Evolutionary conservation across 1,140 invertebrate genomes (phyloP).

Genomic region (Diabrotica virgifera): DNA sequence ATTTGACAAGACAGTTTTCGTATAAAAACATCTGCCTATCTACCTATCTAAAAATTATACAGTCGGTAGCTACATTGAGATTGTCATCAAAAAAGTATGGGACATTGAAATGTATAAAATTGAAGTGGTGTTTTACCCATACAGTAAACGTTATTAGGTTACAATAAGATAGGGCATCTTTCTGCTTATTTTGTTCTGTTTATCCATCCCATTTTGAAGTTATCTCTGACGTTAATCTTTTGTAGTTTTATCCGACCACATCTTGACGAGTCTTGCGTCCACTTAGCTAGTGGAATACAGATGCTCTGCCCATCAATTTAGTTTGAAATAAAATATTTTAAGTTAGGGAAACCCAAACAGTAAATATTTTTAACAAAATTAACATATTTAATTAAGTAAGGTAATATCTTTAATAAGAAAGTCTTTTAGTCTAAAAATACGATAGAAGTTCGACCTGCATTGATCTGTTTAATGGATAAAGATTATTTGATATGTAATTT

Average conservation of each 20-base stretch:
- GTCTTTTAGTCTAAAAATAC: no score
- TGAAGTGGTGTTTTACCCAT: conserved; percentile 14
- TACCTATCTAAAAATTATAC: not conserved
- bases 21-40: conserved; percentile 1
- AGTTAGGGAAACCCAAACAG: no score
- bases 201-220: not conserved
- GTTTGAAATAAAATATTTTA: no score
- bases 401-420: no score
- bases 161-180: conserved; percentile 13
- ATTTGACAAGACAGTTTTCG: no score
- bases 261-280: conserved; percentile 1
- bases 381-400: no score
- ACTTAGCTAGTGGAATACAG: no score
- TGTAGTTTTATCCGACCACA: conserved; percentile 10
- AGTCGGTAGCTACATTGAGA: not conserved
- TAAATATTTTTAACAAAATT: no score
- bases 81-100: conserved; percentile 4
- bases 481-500: no score
- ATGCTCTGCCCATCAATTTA: no score
- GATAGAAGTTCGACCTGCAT: no score
- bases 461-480: no score
- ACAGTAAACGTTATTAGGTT: conserved; percentile 13
- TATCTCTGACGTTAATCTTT: conserved; percentile 9
- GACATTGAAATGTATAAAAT: not conserved
- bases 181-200: conserved; percentile 10